These are phyloP conservation scores for Temnothorax ravouxi DNA, from an alignment of 2,888 invertebrate species.

Conservation along the genomic window DNA sequence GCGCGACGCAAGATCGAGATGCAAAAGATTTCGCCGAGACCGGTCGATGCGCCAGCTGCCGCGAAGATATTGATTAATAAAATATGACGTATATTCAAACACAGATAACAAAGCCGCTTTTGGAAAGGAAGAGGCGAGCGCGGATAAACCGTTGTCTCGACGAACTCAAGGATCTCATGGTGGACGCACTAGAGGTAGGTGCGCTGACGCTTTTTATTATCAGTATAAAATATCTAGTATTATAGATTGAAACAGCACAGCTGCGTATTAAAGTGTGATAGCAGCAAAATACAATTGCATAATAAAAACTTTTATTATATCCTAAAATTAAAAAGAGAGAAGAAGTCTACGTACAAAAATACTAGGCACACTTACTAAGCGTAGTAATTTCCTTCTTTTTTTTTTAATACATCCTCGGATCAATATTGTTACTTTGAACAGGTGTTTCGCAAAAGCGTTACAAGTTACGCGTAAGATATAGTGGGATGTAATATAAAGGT, in stretches of 20 bases:
- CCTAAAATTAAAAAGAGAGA: neutral
- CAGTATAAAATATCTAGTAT: neutral
- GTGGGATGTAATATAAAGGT: conserved; percentile 4
- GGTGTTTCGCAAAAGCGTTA: neutral
- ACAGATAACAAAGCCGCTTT: conserved; percentile 93
- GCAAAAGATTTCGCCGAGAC: neutral
- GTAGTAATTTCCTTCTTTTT: neutral
- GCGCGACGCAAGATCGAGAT: neutral
- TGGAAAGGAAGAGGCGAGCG: conserved; percentile 95
- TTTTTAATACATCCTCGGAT: neutral
- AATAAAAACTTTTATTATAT: neutral
- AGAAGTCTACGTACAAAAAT: neutral
- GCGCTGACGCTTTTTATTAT: neutral
- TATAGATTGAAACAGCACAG: neutral
- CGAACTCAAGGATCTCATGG: conserved; percentile 96
- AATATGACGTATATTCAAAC: conserved; percentile 31
- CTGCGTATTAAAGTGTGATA: neutral
- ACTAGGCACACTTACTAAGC: neutral
- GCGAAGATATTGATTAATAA: conserved; percentile 38
- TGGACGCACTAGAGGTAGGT: conserved; percentile 90
- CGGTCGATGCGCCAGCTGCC: neutral
- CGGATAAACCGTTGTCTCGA: conserved; percentile 96
- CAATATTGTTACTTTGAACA: neutral
- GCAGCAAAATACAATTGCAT: neutral
- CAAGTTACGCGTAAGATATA: neutral